Evolutionary conservation across 2,797 vertebrate genomes (phyloP), one percentile per base, ranked within the genome.

Genomic region (Choloepus didactylus): DNA sequence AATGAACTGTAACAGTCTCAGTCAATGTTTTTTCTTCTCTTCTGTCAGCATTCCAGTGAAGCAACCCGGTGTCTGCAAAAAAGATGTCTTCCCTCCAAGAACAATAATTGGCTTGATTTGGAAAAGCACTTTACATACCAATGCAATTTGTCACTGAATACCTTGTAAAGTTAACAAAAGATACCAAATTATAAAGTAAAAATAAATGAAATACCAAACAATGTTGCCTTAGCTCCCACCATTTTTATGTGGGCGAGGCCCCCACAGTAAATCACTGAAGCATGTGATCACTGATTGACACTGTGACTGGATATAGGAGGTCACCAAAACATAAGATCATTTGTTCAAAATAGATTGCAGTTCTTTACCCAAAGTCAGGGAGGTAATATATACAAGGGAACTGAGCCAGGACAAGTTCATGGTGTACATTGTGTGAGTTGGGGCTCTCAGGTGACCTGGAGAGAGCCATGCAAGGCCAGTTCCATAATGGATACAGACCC

Each of bases 181-280:
- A 35, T 44, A 77, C 41, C 95, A 56, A 77, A 89, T 59, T 35
- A 35, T 44, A 60, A 88, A 67, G 23, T 59, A 18, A 73, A 94
- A 92, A 77, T 67, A 35, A 51, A n/a, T 86, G n/a, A 73, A 62
- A 85, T 14, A 1, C 18, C 83, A 94, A 14, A 27, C 6, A 7
- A 27, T 23, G 23, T 72, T 35, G 10, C 66, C 72, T 83, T 51
- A 16, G 14, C 3, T n/a, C 25, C 56, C 9, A 16, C 16, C 12
- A 4, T n/a, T 41, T 21, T 56, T 12, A 16, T 35, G 19, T 3
- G 19, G 27, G 18, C 56, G 18, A 29, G 31, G 35, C 9, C 56
- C 87, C 15, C 6, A 59, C 70, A 54, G 14, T 8, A 59, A 81
- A 23, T 23, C 6, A 11, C 21, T 25, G 69, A 76, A 19, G 19